A percentile compares a stretch with the other conserved stretches of the same genome.
phyloP scores from a whole-genome alignment of 2,888 invertebrate species.

The Nomada fabriciana region DNA sequence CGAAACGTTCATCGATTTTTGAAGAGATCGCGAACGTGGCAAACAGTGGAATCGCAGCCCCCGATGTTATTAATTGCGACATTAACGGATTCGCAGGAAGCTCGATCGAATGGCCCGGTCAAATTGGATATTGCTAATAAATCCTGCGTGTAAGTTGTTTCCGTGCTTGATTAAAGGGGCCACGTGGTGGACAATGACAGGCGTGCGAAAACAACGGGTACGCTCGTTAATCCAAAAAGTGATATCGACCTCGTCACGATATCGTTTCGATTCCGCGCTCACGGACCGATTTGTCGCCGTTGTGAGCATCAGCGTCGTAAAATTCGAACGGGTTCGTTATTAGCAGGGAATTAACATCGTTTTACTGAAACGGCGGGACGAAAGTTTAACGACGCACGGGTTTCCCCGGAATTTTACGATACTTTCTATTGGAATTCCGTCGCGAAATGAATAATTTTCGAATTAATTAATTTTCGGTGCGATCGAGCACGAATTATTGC shows the following conservation, averaged over 20 bases:
- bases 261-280: not conserved
- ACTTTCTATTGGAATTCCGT: too few relatives aligned
- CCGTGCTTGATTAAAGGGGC: not conserved
- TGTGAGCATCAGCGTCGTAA: not conserved
- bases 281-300: not conserved
- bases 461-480: too few relatives aligned
- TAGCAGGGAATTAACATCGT: not conserved
- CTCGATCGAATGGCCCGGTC: not conserved
- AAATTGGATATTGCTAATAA: conserved; percentile 17
- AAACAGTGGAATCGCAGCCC: too few relatives aligned
- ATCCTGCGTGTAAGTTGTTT: conserved; percentile 3
- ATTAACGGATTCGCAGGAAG: not conserved
- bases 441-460: too few relatives aligned
- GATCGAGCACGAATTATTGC: too few relatives aligned
- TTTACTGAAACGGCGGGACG: too few relatives aligned
- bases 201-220: not conserved
- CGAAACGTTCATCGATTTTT: too few relatives aligned
- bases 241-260: conserved; percentile 3
- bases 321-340: not conserved
- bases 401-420: too few relatives aligned
- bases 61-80: conserved; percentile 4
- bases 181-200: not conserved
- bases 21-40: too few relatives aligned
- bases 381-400: too few relatives aligned
- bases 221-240: not conserved